phyloP scores from a whole-genome alignment of 1,140 invertebrate species.

The Hydropsyche tenuis region DNA sequence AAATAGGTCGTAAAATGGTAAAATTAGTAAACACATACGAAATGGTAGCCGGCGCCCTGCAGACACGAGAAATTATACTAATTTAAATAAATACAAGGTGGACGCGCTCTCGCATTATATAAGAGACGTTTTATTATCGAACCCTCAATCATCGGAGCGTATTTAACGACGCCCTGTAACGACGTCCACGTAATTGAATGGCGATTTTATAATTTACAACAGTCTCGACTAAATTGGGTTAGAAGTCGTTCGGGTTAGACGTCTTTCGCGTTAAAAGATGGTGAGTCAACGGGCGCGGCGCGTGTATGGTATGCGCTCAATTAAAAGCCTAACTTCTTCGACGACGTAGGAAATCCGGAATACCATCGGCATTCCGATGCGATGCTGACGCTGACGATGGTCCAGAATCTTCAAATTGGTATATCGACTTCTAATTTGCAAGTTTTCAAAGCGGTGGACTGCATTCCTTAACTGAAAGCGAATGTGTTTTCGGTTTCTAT shows the following conservation, averaged over 20 bases:
- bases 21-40: not conserved
- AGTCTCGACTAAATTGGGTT: not conserved
- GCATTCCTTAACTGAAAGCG: too few species aligned
- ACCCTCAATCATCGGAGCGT: too few species aligned
- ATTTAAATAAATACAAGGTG: slow-evolving; percentile 5
- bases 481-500: too few species aligned
- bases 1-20: not conserved
- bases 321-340: slow-evolving; percentile 26
- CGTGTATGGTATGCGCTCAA: slow-evolving; percentile 5
- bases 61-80: not conserved
- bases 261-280: not conserved
- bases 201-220: too few species aligned
- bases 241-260: slow-evolving; percentile 4
- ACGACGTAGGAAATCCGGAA: slow-evolving; percentile 45
- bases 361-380: slow-evolving; percentile 39
- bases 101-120: too few species aligned
- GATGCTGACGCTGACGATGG: not conserved
- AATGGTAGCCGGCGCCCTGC: not conserved
- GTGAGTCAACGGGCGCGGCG: slow-evolving; percentile 28
- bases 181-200: too few species aligned
- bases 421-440: too few species aligned
- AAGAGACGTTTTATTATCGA: too few species aligned
- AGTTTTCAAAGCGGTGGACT: too few species aligned
- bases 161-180: too few species aligned
- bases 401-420: too few species aligned